Evolutionary conservation across 1,140 invertebrate species (phyloP).

Genomic region (Belonocnema kinseyi): DNA sequence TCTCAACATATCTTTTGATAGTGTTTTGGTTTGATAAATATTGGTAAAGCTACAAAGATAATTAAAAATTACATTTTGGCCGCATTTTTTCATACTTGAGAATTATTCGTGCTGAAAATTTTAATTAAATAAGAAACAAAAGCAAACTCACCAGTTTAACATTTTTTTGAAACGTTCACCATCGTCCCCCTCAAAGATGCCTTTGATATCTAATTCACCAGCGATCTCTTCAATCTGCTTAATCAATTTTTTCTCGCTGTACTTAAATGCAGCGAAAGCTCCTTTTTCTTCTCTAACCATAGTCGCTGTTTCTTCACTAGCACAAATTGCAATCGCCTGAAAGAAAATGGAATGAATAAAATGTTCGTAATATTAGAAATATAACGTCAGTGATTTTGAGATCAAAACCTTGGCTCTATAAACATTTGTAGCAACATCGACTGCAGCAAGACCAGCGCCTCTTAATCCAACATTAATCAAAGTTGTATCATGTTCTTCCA

Average conservation of each 20-base stretch:
- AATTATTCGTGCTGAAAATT: not conserved
- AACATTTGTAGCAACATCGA: constrained; percentile 80
- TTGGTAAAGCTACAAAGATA: constrained; percentile 66
- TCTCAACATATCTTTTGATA: constrained; percentile 58
- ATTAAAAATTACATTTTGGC: constrained; percentile 34
- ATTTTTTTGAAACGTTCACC: constrained; percentile 78
- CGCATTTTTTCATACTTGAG: not conserved
- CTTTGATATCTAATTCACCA: constrained; percentile 76
- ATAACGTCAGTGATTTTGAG: constrained; percentile 17
- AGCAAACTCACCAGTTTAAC: constrained; percentile 73
- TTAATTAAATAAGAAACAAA: not conserved
- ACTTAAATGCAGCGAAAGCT: constrained; percentile 78
- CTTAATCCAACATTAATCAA: constrained; percentile 79
- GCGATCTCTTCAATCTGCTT: constrained; percentile 77
- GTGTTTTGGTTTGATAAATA: constrained; percentile 59
- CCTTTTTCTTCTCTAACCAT: constrained; percentile 77
- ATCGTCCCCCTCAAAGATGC: constrained; percentile 78
- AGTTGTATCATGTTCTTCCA: constrained; percentile 77
- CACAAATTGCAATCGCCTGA: constrained; percentile 80
- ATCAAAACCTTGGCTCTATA: constrained; percentile 77
- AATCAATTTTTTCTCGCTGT: constrained; percentile 75
- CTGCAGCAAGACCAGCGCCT: constrained; percentile 78
- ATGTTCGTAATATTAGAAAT: constrained; percentile 3
- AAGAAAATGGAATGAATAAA: constrained; percentile 35
- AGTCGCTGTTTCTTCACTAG: constrained; percentile 76